A percentile compares a stretch with the other conserved stretches of the same genome.
Conservation (phyloP, 2,113 vertebrate species). For the Ursus arctos region DNA sequence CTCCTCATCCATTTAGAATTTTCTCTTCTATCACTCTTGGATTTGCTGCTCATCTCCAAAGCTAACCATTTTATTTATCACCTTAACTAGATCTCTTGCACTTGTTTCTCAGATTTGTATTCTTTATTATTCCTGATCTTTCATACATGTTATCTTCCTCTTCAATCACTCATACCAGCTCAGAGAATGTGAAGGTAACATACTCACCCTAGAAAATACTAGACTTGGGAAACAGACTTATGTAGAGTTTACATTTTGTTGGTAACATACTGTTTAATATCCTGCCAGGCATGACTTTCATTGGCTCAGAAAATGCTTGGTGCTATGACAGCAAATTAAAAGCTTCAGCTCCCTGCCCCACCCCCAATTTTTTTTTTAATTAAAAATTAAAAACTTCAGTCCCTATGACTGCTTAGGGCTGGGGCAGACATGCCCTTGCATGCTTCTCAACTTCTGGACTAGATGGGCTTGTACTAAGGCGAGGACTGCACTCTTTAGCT, state of each 20-base stretch:
- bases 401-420: neutral
- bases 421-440: neutral
- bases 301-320: conserved; percentile 41
- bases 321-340: conserved; percentile 49
- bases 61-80: neutral
- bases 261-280: conserved; percentile 52
- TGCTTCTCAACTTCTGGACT: neutral
- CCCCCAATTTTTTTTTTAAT: neutral
- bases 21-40: conserved; percentile 14
- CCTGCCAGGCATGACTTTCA: conserved; percentile 19
- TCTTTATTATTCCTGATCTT: neutral
- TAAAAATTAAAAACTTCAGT: conserved; percentile 36
- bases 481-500: neutral
- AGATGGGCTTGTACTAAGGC: neutral
- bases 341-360: neutral
- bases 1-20: conserved; percentile 17
- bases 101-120: neutral
- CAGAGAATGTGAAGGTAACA: conserved; percentile 26
- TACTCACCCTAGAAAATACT: conserved; percentile 57
- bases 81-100: neutral
- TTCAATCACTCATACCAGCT: neutral
- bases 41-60: neutral
- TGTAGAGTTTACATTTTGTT: conserved; percentile 15
- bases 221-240: conserved; percentile 28
- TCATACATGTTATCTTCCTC: neutral